Evolutionary conservation across 2,888 invertebrate genomes (phyloP), one percentile per base, ranked within the genome.

Genomic region (Ophioninae sp.): DNA sequence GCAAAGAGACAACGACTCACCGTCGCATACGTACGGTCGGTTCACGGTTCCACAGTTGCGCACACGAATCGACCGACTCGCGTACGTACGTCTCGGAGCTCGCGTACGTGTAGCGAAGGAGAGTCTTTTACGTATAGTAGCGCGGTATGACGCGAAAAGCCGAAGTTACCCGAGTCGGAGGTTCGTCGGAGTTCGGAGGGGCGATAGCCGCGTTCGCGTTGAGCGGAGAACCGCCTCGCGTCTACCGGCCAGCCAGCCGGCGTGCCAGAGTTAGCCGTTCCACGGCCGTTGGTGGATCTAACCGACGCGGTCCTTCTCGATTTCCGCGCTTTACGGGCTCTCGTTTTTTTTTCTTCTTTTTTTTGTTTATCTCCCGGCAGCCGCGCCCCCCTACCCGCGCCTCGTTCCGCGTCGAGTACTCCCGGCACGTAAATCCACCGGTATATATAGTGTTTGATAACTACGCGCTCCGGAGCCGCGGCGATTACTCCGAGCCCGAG

Each of bases 261-360:
- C 88, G 84, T 75, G 86, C 77, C 90, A 90, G 91, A 91, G 91
- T 91, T 91, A 88, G 91, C 91, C 90, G 90, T 90, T 91, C 90
- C 89, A 87, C 90, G 90, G 90, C 88, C 87, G 90, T 88, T 88
- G 91, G 89, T 89, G 89, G 89, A 88, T 90, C 88, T 83, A 84
- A 73, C 84, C 85, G 84, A 78, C 86, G 85, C 85, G 84, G 84
- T 84, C 77, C 81, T 77, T 84, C 82, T 62, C 81, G 72, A 44
- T 77, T 77, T 79, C 65, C 73, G 73, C 65, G 61, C 76, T 72
- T 79, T 83, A 74, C 76, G 21, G 50, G 77, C 74, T 62, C 13
- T 59, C 57, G n/a, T 44, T 57, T 73, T 20, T 75, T 30, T 79
- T 61, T 68, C 6, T 68, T n/a, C 39, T 62, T 70, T 56, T 61